Percentiles rank a stretch among this genome's conserved stretches.
Conservation (phyloP, 1,140 invertebrate species). For the Matsumurasca onukii region DNA sequence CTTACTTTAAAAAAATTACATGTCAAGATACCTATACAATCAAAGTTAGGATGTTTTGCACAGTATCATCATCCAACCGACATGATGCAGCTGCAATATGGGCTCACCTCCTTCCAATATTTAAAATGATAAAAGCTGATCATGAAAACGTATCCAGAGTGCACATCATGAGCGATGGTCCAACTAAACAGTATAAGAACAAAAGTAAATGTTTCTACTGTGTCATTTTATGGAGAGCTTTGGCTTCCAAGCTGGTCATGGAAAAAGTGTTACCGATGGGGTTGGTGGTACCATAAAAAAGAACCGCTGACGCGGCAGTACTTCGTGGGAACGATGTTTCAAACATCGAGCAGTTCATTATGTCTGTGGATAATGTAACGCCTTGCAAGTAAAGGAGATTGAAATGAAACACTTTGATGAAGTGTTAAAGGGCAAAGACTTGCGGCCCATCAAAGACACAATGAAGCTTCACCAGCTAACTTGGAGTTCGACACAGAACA, state of each 20-base stretch:
- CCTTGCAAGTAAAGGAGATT: background rate
- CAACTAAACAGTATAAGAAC: background rate
- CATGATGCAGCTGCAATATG: constrained; percentile 15
- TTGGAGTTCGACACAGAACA: constrained; percentile 1
- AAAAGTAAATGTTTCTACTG: constrained; percentile 1
- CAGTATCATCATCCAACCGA: constrained; percentile 2
- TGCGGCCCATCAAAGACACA: constrained; percentile 16
- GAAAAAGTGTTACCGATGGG: background rate
- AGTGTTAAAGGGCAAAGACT: background rate
- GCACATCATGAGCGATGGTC: background rate
- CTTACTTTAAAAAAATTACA: constrained; percentile 13
- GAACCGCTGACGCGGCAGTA: constrained; percentile 7
- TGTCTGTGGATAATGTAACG: background rate
- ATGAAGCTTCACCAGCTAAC: background rate
- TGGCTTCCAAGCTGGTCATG: constrained; percentile 7
- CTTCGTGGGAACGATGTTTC: background rate
- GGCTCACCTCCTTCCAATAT: constrained; percentile 14
- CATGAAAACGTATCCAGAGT: constrained; percentile 10
- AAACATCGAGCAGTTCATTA: constrained; percentile 9
- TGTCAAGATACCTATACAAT: background rate
- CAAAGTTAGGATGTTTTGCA: constrained; percentile 11
- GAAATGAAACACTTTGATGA: background rate
- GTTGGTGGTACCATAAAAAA: background rate
- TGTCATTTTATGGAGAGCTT: constrained; percentile 9
- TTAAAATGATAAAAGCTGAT: background rate